Base-by-base conservation (phyloP, 2,113 vertebrate genomes). In the Silurus asotus region DNA sequence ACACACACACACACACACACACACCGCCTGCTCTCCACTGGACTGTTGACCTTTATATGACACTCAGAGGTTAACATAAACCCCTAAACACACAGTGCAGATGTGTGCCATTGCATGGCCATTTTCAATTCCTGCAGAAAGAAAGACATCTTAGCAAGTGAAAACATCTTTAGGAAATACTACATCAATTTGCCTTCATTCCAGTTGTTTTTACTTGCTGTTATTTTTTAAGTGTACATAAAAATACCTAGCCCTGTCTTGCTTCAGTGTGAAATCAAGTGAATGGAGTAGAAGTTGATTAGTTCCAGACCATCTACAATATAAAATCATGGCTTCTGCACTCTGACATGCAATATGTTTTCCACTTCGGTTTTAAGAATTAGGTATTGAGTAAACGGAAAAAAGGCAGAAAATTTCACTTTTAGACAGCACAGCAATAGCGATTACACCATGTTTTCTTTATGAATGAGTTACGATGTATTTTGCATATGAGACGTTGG, bases 31-130 rank as follows among this genome's bases (percentile, higher is more conserved):
- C 4, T 19, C 74, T 56, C 67, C 45, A 48, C 67, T 67, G 69
- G 72, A 49, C 23, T 11, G 9, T 13, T 87, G 88, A 87, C 85
- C 88, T 82, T 78, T 51, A 70, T 19, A 82, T 78, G 84, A 84
- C 61, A 87, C 82, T 84, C 72, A 53, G 75, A 56, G 84, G 84
- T 88, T 81, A 76, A 82, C 83, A 70, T 84, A 25, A 74, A 82
- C 37, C 64, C 59, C 58, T 82, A 74, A 87, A 75, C 49, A 85
- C 85, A 72, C 59, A 28, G 79, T 67, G 8, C 82, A 87, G 72
- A 80, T 86, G 25, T 86, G 88, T 77, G 70, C 49, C 28, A 51
- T 53, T 70, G 28, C 51, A 58, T n/a, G 10, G 45, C 13, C 6
- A 14, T 14, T 83, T 19, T 59, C 28, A 28, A 23, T 64, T 25